Percentiles rank a stretch among this genome's conserved stretches.
These are phyloP conservation scores for Yasuhikotakia modesta DNA, from an alignment of 2,797 vertebrate genomes.

Conservation along the genomic window DNA sequence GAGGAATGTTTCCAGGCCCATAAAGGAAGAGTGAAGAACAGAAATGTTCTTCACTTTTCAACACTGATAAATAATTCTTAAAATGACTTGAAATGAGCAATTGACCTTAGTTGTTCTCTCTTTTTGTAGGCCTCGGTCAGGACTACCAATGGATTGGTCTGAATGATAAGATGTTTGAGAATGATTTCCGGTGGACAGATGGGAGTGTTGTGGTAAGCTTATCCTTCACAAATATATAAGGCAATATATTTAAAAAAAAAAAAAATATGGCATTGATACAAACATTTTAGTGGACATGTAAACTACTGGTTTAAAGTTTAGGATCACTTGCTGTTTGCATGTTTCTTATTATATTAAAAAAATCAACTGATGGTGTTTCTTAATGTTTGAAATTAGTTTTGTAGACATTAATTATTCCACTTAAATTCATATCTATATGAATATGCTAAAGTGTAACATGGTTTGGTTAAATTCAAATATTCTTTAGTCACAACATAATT, in stretches of 20 bases:
- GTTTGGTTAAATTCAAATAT: no score
- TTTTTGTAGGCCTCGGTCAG: constrained; percentile 87
- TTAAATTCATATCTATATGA: no score
- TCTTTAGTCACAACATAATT: no score
- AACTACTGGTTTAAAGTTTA: no score
- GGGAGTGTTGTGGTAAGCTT: constrained; percentile 87
- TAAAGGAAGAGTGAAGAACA: no score
- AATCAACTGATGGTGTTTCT: no score
- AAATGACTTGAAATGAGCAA: constrained; percentile 62
- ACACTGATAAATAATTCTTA: constrained; percentile 49
- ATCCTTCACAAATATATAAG: neutral
- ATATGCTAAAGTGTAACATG: no score
- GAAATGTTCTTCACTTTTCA: constrained; percentile 54
- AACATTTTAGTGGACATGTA: neutral
- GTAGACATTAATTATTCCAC: no score
- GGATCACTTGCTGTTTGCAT: no score
- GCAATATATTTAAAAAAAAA: neutral
- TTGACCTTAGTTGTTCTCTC: constrained; percentile 49
- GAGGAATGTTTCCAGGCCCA: no score
- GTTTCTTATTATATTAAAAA: no score
- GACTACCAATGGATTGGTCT: constrained; percentile 99
- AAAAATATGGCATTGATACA: neutral
- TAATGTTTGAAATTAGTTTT: no score
- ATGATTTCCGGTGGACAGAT: constrained; percentile 97
- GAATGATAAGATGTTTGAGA: constrained; percentile 98